phyloP scores from a whole-genome alignment of 2,888 invertebrate genomes.

The Theretra japonica region DNA sequence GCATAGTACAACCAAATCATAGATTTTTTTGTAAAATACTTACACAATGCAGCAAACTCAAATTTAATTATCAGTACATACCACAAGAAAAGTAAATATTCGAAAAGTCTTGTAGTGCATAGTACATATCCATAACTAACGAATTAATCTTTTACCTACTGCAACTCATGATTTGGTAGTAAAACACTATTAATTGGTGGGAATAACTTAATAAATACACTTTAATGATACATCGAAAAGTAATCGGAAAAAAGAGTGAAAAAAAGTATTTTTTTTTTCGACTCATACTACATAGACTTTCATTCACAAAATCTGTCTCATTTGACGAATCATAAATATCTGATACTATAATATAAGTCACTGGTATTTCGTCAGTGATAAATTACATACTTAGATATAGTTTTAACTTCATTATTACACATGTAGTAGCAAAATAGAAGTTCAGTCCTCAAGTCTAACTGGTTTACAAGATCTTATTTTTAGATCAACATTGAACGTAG shows the following conservation, averaged over 20 bases:
- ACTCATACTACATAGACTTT: background rate
- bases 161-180: background rate
- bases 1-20: no score
- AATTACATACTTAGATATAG: background rate
- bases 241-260: background rate
- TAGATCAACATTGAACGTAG: background rate
- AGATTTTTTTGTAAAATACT: background rate
- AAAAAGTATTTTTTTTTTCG: background rate
- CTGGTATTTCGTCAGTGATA: background rate
- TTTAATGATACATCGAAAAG: background rate
- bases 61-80: background rate
- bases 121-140: background rate
- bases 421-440: constrained; percentile 1
- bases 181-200: constrained; percentile 9
- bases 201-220: constrained; percentile 4
- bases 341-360: background rate
- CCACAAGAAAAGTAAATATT: background rate
- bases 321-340: background rate
- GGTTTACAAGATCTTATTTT: constrained; percentile 16
- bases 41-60: background rate
- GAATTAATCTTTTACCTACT: background rate
- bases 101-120: background rate
- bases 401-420: background rate
- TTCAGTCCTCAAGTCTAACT: constrained; percentile 10
- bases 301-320: background rate